Percentiles rank a stretch among this genome's conserved stretches.
Evolutionary conservation across 2,797 vertebrate genomes (phyloP).

Genomic region (Ambastaia sidthimunki): DNA sequence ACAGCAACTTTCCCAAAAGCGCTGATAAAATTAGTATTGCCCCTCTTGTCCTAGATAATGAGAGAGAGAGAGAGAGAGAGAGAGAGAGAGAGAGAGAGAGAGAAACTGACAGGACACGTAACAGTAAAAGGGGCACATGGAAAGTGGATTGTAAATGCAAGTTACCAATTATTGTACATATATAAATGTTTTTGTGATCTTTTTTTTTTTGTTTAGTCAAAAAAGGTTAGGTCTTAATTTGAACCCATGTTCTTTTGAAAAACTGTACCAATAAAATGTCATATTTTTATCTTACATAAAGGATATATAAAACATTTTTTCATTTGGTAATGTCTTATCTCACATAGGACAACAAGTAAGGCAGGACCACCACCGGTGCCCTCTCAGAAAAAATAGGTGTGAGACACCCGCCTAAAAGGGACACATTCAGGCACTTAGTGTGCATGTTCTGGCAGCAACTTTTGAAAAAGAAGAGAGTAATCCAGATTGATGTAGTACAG

Average conservation of each 20-base stretch:
- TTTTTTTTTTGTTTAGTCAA: no score
- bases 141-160: background rate
- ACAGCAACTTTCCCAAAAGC: constrained; percentile 11
- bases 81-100: background rate
- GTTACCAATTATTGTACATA: background rate
- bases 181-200: no score
- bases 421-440: constrained; percentile 25
- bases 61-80: background rate
- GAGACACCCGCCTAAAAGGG: background rate
- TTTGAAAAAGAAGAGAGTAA: constrained; percentile 30
- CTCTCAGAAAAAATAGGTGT: background rate
- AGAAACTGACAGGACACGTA: constrained; percentile 1
- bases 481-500: constrained; percentile 40
- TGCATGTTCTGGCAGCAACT: constrained; percentile 1
- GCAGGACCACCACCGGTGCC: background rate
- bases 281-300: background rate
- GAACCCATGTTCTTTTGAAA: no score
- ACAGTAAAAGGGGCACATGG: background rate
- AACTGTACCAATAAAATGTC: no score
- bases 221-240: no score
- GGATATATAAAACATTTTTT: background rate
- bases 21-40: constrained; percentile 25
- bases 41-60: constrained; percentile 28
- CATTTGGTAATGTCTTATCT: background rate
- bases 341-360: background rate